Conservation (phyloP, 1,140 invertebrate genomes). For the Phortica variegata region DNA sequence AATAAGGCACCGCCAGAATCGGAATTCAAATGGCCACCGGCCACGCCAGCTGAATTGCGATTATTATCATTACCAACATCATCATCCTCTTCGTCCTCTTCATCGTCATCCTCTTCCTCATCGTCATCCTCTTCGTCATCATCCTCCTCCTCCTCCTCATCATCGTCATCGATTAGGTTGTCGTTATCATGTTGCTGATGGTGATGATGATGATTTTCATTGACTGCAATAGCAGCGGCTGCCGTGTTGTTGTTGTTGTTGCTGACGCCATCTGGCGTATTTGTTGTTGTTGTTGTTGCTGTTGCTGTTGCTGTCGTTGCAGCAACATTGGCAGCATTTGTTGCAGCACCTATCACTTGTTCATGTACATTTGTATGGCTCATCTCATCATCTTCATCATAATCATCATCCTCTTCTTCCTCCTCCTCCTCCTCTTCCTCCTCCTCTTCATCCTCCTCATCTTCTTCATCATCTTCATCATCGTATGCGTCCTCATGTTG, state of each 20-base stretch:
- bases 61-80: conserved; percentile 5
- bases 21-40: conserved; percentile 25
- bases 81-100: conserved; percentile 32
- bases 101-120: conserved; percentile 24
- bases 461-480: conserved; percentile 23
- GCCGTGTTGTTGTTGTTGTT: conserved; percentile 13
- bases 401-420: neutral
- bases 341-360: too few relatives aligned
- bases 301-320: conserved; percentile 1
- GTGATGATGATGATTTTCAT: conserved; percentile 6
- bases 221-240: neutral
- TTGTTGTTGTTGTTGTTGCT: conserved; percentile 9
- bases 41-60: too few relatives aligned
- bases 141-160: conserved; percentile 14
- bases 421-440: conserved; percentile 5
- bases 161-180: conserved; percentile 7
- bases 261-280: neutral
- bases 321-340: neutral
- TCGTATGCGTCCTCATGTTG: conserved; percentile 15
- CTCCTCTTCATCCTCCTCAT: conserved; percentile 18
- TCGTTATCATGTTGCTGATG: conserved; percentile 7
- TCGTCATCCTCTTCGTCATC: conserved; percentile 29
- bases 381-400: neutral
- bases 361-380: neutral
- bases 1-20: conserved; percentile 18